These are phyloP conservation scores for Gambelia wislizenii DNA, from an alignment of 2,797 vertebrate species.

Conservation along the genomic window DNA sequence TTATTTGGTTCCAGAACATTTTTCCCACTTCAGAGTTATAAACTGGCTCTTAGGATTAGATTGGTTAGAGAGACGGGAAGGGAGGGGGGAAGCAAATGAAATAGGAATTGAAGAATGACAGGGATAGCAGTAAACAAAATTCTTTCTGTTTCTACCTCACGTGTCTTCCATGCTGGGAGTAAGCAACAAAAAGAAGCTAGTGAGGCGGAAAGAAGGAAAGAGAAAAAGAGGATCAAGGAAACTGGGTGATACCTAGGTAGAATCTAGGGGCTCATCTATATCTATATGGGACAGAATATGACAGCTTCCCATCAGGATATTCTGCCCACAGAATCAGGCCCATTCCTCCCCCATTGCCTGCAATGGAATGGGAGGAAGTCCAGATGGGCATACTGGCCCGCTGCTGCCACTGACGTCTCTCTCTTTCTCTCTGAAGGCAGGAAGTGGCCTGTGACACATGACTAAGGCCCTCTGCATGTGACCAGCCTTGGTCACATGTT, in stretches of 20 bases:
- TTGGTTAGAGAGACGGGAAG: background rate
- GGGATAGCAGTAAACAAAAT: background rate
- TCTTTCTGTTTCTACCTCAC: background rate
- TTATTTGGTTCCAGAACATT: background rate
- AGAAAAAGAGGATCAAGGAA: background rate
- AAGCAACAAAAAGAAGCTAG: background rate
- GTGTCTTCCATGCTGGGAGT: background rate
- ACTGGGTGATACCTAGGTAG: background rate
- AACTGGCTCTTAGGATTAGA: background rate
- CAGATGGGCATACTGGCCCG: too few relatives aligned
- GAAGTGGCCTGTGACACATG: too few relatives aligned
- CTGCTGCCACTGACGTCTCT: too few relatives aligned
- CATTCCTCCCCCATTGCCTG: too few relatives aligned
- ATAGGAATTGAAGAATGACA: background rate
- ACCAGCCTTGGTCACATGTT: too few relatives aligned
- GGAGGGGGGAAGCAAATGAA: background rate
- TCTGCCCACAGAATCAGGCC: too few relatives aligned
- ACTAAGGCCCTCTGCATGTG: too few relatives aligned
- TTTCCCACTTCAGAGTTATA: background rate
- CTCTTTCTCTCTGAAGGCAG: too few relatives aligned
- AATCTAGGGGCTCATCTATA: too few relatives aligned
- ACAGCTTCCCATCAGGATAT: too few relatives aligned
- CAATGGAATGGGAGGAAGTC: too few relatives aligned
- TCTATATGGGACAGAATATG: too few relatives aligned
- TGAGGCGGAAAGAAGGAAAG: background rate